These are phyloP conservation scores for Drosophila lutescens DNA, from an alignment of 2,888 invertebrate species.

Conservation along the genomic window DNA sequence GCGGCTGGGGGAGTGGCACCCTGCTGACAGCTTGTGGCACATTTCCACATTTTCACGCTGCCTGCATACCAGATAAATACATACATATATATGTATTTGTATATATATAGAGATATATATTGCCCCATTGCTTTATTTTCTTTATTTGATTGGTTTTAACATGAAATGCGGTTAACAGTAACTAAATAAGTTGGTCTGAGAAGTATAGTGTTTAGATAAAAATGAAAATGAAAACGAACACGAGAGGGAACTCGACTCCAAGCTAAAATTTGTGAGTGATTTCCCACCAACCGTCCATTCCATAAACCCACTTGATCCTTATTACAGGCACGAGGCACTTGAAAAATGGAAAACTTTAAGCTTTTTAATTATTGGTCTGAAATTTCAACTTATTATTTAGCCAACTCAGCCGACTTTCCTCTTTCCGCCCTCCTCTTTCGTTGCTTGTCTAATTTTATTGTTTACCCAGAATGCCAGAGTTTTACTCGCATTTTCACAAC, in stretches of 20 bases:
- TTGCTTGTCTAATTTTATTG: conserved; percentile 2
- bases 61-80: conserved; percentile 15
- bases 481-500: not conserved
- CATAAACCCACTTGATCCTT: not conserved
- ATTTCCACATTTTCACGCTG: conserved; percentile 16
- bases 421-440: not conserved
- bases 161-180: conserved; percentile 5
- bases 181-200: not conserved
- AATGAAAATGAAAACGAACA: not conserved
- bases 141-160: conserved; percentile 10
- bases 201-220: not conserved
- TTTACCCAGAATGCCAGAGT: conserved; percentile 3
- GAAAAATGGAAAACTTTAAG: conserved; percentile 15
- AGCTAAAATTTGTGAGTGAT: not conserved
- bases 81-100: not conserved
- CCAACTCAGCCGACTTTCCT: not conserved
- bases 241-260: not conserved
- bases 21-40: conserved; percentile 31
- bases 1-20: conserved; percentile 7
- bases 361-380: conserved; percentile 31
- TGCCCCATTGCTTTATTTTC: not conserved
- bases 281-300: not conserved
- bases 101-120: not conserved
- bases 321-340: conserved; percentile 8
- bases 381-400: conserved; percentile 23